A percentile compares a stretch with the other conserved stretches of the same genome.
phyloP scores from a whole-genome alignment of 2,888 invertebrate genomes.

The Hypercompe scribonia region DNA sequence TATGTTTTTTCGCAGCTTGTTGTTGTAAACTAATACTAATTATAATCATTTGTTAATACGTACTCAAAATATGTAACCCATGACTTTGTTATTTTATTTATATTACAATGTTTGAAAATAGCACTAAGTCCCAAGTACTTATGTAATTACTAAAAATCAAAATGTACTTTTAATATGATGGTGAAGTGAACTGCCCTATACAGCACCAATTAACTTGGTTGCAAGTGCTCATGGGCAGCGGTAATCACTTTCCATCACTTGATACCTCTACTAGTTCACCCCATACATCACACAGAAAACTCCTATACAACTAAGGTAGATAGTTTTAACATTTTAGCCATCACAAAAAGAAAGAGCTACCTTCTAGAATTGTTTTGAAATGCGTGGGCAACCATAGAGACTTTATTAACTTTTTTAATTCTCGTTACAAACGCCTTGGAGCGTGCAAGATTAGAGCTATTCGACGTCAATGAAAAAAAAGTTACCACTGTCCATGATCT shows the following conservation, averaged over 20 bases:
- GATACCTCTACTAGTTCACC: not conserved
- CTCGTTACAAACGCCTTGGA: conserved; percentile 27
- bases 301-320: not conserved
- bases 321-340: not conserved
- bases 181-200: too few species aligned
- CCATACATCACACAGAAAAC: not conserved
- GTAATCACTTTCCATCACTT: not conserved
- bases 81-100: too few species aligned
- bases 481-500: conserved; percentile 11
- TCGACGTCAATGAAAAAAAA: conserved; percentile 11
- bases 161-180: too few species aligned
- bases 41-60: too few species aligned
- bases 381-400: conserved; percentile 29
- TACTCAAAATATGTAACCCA: too few species aligned
- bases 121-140: too few species aligned
- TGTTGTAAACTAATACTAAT: too few species aligned
- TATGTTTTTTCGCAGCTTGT: too few species aligned
- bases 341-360: conserved; percentile 19
- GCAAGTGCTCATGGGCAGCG: not conserved
- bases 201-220: too few species aligned
- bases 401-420: conserved; percentile 20
- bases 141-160: too few species aligned
- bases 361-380: conserved; percentile 22
- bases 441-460: conserved; percentile 26
- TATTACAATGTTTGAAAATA: too few species aligned